Percentiles rank a stretch among this genome's conserved stretches.
Conservation (phyloP, 2,113 vertebrate genomes). For the Rallus limicola region DNA sequence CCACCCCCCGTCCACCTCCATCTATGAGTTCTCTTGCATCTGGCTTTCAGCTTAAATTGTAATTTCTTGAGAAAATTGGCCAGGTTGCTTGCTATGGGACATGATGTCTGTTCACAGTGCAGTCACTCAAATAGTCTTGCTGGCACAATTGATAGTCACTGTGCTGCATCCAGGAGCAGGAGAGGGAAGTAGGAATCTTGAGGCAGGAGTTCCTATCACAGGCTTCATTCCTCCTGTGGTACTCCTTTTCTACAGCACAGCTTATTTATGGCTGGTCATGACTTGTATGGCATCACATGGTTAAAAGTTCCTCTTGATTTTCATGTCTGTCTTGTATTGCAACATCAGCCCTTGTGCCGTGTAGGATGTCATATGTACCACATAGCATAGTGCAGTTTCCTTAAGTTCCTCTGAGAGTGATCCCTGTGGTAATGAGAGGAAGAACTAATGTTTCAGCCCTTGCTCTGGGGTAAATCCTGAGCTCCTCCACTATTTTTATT, state of each 20-base stretch:
- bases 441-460: neutral
- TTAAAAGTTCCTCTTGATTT: neutral
- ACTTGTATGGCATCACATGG: fast-evolving
- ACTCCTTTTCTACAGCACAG: neutral
- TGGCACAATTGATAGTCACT: no score
- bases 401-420: neutral
- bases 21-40: neutral
- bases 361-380: fast-evolving
- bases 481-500: neutral
- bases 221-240: neutral
- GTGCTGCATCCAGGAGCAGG: neutral
- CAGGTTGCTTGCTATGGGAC: neutral
- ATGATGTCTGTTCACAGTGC: neutral
- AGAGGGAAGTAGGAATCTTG: neutral
- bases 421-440: neutral
- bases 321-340: neutral
- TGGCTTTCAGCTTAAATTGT: neutral
- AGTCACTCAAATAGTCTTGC: neutral
- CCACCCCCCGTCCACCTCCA: neutral
- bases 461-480: neutral
- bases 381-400: neutral
- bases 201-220: neutral
- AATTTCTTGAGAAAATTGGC: neutral
- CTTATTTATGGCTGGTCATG: neutral
- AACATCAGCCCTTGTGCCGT: neutral